Base-by-base conservation (phyloP, 2,113 vertebrate genomes). In the Amphiprion percula region DNA sequence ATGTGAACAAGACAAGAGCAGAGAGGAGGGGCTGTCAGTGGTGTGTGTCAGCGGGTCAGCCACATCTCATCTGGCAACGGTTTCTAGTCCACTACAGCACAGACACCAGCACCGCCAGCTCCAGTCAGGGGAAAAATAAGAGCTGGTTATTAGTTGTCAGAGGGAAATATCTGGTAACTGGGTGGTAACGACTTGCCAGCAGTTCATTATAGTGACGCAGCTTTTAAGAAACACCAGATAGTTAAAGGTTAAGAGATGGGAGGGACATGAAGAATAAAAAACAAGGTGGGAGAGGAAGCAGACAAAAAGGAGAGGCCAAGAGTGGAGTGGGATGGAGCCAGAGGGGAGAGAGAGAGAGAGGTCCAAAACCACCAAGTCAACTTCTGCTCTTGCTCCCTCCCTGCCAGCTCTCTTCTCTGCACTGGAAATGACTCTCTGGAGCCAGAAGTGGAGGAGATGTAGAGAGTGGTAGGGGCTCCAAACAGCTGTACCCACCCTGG, bases 31-130 rank as follows among this genome's bases (percentile, higher is more conserved):
- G 5, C 14, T 41, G 55, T 26, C 5, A 0, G 67, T 59, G 26
- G 68, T 55, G 72, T 69, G 77, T 76, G 86, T 84, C 77, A 77
- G 86, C 55, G 15, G 85, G 85, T 89, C 82, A 80, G 68, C 60
- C 63, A 28, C 90, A 75, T 85, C 81, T 90, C 88, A 92, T 90
- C 90, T 92, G 90, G 90, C 87, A 90, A 84, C 82, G 14, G 82
- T 90, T 90, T 89, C 75, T 74, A 39, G 10, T 80, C 21, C 21
- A 16, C 41, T 55, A 19, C 71, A 23, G 75, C 61, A 60, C 47
- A 4, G 21, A 70, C 74, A 79, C 33, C 65, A 63, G 62, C 61
- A 61, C 65, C 33, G 28, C 64, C 73, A 64, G 52, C 65, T 55
- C 65, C 60, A 41, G 61, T 59, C n/a, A 33, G 33, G 19, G 41